Evolutionary conservation across 2,888 invertebrate genomes (phyloP), one percentile per base, ranked within the genome.

Genomic region (Heliconius erato): DNA sequence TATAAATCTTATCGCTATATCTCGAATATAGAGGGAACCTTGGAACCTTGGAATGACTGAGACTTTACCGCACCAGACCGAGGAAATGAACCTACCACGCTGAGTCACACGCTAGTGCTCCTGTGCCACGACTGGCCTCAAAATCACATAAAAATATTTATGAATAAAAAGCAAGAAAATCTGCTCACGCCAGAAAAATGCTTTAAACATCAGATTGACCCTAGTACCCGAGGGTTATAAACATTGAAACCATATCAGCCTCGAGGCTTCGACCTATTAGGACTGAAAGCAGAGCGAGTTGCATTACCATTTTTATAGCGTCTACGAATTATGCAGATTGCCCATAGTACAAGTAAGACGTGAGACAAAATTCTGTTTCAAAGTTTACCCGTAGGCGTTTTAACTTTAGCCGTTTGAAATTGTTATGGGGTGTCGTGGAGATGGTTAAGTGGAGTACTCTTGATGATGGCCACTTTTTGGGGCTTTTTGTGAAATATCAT

Each of bases 251-350:
- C 49, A 74, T 69, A 54, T 59, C 76, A 67, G 78, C 71, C 82
- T 67, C 74, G 65, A 40, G 77, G 77, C 81, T 68, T 76, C 63
- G 89, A 91, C 91, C 91, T 91, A 91, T 91, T 91, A 91, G 88
- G 88, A 86, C 83, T 87, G 85, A 87, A 85, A 86, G 88, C 87
- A 88, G 88, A 91, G 89, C 89, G 89, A 89, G 89, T 89, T 86
- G 90, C 90, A 94, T 94, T 95, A 93, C 92, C 94, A 95, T 94
- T 94, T 94, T 95, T 94, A 94, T 95, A 94, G 94, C 91, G 93
- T 93, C 93, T 92, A 90, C 88, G 92, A 92, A 93, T 94, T 94
- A 95, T 95, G 95, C 92, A 95, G 94, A 95, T 95, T 92, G 92
- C 89, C 89, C 88, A 87, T 91, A 89, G 91, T 90, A 90, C 88